A percentile compares a stretch with the other conserved stretches of the same genome.
Conservation (phyloP, 2,797 vertebrate genomes). For the Myotis myotis region DNA sequence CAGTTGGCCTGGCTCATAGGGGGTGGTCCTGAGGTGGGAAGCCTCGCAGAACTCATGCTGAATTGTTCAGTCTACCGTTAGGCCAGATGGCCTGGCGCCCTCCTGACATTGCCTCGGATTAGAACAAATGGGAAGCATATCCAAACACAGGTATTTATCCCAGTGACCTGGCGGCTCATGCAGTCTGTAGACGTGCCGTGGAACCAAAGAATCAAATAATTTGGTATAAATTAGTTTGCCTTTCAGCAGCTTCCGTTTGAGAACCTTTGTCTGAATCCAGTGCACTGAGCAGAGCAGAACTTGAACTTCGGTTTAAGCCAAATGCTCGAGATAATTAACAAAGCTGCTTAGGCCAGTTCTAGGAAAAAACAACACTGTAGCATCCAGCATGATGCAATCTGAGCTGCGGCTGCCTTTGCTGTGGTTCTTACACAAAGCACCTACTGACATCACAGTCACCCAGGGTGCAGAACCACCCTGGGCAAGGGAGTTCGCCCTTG, state of each 20-base stretch:
- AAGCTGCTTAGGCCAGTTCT: constrained; percentile 31
- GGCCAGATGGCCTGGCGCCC: neutral
- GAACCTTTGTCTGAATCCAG: constrained; percentile 26
- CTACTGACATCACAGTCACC: constrained; percentile 23
- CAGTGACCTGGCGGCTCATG: neutral
- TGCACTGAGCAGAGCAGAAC: constrained; percentile 17
- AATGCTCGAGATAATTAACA: constrained; percentile 9
- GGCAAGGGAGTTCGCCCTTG: neutral
- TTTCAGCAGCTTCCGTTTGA: constrained; percentile 15
- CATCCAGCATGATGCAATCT: constrained; percentile 25
- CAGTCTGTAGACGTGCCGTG: constrained; percentile 4
- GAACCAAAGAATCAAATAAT: neutral
- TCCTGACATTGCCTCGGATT: neutral
- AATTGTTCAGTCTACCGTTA: neutral
- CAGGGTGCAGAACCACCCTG: neutral
- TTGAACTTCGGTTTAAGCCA: constrained; percentile 39
- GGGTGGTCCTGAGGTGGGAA: neutral
- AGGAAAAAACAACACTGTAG: neutral
- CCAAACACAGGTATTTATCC: constrained; percentile 33
- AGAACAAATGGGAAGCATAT: neutral
- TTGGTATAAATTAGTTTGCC: constrained; percentile 6
- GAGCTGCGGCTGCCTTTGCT: neutral
- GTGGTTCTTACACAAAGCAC: neutral
- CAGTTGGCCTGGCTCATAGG: neutral
- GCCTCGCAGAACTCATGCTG: neutral